These are phyloP conservation scores for Thalassarche chlororhynchos DNA, from an alignment of 2,113 vertebrate genomes.

Conservation along the genomic window DNA sequence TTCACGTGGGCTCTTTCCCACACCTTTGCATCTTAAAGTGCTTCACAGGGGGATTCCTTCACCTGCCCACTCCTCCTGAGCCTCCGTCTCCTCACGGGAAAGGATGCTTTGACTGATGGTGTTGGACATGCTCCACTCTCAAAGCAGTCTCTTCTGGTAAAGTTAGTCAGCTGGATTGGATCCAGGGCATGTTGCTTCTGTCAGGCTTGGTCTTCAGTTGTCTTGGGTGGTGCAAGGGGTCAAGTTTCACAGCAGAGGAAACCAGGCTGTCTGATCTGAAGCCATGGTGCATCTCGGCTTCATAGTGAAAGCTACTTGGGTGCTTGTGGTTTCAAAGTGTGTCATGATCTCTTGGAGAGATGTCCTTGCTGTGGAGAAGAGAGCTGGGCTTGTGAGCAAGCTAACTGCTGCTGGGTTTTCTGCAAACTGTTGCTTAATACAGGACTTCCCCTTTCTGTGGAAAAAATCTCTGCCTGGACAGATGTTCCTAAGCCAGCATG, in stretches of 20 bases:
- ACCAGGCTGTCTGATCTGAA: not conserved
- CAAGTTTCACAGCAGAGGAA: not conserved
- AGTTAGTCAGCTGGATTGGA: not conserved
- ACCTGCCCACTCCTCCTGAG: not conserved
- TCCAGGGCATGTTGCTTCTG: not conserved
- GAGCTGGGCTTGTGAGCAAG: not conserved
- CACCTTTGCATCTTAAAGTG: not conserved
- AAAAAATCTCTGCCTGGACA: not conserved
- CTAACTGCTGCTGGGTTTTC: not conserved
- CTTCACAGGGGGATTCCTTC: not conserved
- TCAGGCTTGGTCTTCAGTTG: not conserved
- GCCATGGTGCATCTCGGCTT: not conserved
- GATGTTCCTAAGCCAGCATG: not conserved
- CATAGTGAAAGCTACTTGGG: not conserved
- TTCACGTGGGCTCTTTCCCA: fast-evolving
- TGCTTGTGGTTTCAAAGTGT: not conserved
- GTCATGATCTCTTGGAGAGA: not conserved
- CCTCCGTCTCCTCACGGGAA: fast-evolving
- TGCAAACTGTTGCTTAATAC: not conserved
- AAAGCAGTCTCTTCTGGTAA: not conserved
- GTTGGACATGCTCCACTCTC: not conserved
- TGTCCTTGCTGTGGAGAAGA: not conserved
- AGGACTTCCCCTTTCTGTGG: constrained; percentile 44
- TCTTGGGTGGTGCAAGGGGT: not conserved
- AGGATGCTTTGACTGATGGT: not conserved